These are phyloP conservation scores for Drosophila littoralis DNA, from an alignment of 1,140 invertebrate species.

Conservation along the genomic window DNA sequence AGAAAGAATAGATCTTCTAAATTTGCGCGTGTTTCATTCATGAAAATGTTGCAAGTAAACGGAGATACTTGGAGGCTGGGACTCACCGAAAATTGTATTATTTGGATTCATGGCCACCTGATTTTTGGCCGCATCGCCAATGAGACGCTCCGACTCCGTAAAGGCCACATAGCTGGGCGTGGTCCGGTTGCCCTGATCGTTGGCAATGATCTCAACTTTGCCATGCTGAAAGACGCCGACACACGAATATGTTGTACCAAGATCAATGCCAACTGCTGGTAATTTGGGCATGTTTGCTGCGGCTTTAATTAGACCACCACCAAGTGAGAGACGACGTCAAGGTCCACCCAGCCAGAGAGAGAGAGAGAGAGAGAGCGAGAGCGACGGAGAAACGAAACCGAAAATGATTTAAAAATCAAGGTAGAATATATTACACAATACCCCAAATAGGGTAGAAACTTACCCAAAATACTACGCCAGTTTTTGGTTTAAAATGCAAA, in stretches of 20 bases:
- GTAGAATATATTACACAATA: slow-evolving; percentile 56
- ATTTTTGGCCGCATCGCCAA: slow-evolving; percentile 96
- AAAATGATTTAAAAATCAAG: slow-evolving; percentile 63
- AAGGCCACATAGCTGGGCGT: slow-evolving; percentile 99
- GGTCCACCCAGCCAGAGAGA: slow-evolving; percentile 31
- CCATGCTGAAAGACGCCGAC: slow-evolving; percentile 94
- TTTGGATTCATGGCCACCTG: slow-evolving; percentile 84
- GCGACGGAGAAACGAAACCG: slow-evolving; percentile 31
- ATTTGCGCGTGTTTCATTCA: slow-evolving; percentile 54
- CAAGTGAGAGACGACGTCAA: slow-evolving; percentile 40
- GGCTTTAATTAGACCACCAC: slow-evolving; percentile 72
- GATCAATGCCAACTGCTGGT: slow-evolving; percentile 91
- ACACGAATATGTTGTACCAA: slow-evolving; percentile 92
- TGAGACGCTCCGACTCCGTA: slow-evolving; percentile 97
- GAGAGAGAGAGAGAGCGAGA: background rate
- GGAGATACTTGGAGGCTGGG: background rate
- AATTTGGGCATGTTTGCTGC: slow-evolving; percentile 76
- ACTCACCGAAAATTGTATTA: slow-evolving; percentile 84
- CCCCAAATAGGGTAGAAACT: slow-evolving; percentile 11
- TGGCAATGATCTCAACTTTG: slow-evolving; percentile 96
- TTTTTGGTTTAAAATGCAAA: slow-evolving; percentile 69
- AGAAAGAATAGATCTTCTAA: slow-evolving; percentile 25
- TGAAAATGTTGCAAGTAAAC: slow-evolving; percentile 41
- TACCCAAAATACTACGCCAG: slow-evolving; percentile 42
- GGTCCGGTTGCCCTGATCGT: slow-evolving; percentile 97